Base-by-base conservation (phyloP, 2,113 vertebrate species). In the Fregetta grallaria region DNA sequence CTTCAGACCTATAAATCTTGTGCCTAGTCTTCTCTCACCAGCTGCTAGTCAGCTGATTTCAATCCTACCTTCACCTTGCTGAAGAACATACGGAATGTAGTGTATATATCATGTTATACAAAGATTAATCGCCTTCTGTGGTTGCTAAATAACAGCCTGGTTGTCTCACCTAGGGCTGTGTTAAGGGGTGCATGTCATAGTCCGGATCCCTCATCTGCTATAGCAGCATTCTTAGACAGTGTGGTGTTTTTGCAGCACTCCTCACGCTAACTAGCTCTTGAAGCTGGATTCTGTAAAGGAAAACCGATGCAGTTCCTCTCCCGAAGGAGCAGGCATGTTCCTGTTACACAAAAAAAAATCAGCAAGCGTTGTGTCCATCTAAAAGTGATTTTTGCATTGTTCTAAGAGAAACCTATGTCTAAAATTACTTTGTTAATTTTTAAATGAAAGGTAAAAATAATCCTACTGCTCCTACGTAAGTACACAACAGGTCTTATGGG, bases 1-100 rank as follows among this genome's bases (percentile, higher is more conserved):
- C 56, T 74, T 82, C 70, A 78, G 66, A 72, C 9, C 27, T 83
- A 42, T 79, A 92, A 93, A 90, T 86, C 79, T 85, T 70, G 27
- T 65, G 66, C 49, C 40, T 63, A 65, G 77, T 72, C 61, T 84
- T 85, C 66, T 82, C 47, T 77, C 49, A 73, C 27, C 15, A 52
- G 23, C 62, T 93, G 36, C 71, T 63, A 52, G 55, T 67, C 80
- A 85, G 29, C 26, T 74, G 56, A 89, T 84, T 91, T 84, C 56
- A 75, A 44, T 61, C 56, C 49, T 59, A 49, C 73, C 26, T 95
- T 94, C 83, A 68, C 56, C 61, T 89, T 89, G 61, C 44, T 89
- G 84, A 85, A 87, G 68, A 96, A 52, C 59, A 74, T 16, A 55
- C 38, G 36, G 27, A 76, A 80, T 32, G 19, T 38, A 58, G 25